phyloP scores from a whole-genome alignment of 2,888 invertebrate genomes.

The Slavum lentiscoides region DNA sequence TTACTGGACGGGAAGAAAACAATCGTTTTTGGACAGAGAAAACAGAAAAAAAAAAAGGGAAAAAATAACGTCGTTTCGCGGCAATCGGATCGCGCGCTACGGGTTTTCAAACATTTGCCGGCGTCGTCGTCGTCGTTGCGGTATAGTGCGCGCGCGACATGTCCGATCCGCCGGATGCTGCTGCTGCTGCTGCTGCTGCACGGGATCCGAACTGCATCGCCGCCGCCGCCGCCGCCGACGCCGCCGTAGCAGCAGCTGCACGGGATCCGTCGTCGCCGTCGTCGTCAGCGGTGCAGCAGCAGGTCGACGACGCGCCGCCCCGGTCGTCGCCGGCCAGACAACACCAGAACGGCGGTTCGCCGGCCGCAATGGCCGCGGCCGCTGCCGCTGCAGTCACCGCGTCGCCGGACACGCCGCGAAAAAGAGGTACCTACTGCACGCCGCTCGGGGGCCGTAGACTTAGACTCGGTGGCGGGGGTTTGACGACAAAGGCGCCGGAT shows the following conservation, averaged over 20 bases:
- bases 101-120: not conserved
- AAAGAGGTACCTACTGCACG: constrained; percentile 35
- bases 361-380: constrained; percentile 29
- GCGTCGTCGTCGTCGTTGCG: not conserved
- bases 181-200: not conserved
- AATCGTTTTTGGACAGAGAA: too few relatives aligned
- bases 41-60: too few relatives aligned
- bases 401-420: constrained; percentile 40
- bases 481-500: too few relatives aligned
- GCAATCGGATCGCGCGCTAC: too few relatives aligned
- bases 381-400: not conserved
- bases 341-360: constrained; percentile 44
- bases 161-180: constrained; percentile 28
- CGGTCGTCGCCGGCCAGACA: constrained; percentile 23
- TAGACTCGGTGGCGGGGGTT: too few relatives aligned
- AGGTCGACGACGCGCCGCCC: not conserved
- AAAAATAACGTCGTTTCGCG: too few relatives aligned
- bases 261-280: not conserved
- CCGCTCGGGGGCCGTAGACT: too few relatives aligned
- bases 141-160: constrained; percentile 22
- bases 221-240: not conserved
- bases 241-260: not conserved
- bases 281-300: not conserved
- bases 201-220: not conserved
- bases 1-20: too few relatives aligned